Evolutionary conservation across 2,888 invertebrate species (phyloP).

Genomic region (Drosophila pullipes): DNA sequence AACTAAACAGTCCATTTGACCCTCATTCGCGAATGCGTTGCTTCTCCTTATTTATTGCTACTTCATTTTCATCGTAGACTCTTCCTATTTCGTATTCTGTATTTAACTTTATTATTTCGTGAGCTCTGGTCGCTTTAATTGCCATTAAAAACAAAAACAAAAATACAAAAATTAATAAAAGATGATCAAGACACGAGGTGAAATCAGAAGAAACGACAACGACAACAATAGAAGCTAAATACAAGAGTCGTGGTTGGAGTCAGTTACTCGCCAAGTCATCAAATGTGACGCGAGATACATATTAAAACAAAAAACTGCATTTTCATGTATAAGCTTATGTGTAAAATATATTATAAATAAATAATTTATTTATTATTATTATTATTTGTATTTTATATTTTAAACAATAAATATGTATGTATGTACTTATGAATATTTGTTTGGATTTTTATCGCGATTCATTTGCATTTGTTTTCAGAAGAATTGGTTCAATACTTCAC

Average conservation of each 20-base stretch:
- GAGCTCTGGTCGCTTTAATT: constrained; percentile 41
- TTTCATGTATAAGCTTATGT: constrained; percentile 52
- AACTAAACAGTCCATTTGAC: constrained; percentile 1
- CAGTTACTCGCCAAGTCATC: constrained; percentile 17
- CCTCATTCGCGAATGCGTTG: constrained; percentile 3
- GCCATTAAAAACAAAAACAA: constrained; percentile 49
- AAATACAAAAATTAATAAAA: not conserved
- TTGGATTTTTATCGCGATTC: not conserved
- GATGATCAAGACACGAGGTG: constrained; percentile 19
- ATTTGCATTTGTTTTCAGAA: not conserved
- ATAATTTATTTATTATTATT: constrained; percentile 67
- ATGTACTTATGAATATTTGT: not conserved
- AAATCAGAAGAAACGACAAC: constrained; percentile 11
- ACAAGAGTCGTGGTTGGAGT: constrained; percentile 13
- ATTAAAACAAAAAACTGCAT: constrained; percentile 19
- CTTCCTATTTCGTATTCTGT: constrained; percentile 7
- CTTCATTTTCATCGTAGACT: constrained; percentile 40
- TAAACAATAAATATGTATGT: not conserved
- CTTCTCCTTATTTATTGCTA: constrained; percentile 58
- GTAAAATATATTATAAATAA: constrained; percentile 59
- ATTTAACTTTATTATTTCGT: constrained; percentile 4
- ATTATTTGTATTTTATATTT: constrained; percentile 1
- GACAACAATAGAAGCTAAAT: constrained; percentile 36
- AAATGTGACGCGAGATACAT: constrained; percentile 3
- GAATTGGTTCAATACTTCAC: no score